These are phyloP conservation scores for Anguilla marmorata DNA, from an alignment of 2,797 vertebrate species.

Conservation along the genomic window DNA sequence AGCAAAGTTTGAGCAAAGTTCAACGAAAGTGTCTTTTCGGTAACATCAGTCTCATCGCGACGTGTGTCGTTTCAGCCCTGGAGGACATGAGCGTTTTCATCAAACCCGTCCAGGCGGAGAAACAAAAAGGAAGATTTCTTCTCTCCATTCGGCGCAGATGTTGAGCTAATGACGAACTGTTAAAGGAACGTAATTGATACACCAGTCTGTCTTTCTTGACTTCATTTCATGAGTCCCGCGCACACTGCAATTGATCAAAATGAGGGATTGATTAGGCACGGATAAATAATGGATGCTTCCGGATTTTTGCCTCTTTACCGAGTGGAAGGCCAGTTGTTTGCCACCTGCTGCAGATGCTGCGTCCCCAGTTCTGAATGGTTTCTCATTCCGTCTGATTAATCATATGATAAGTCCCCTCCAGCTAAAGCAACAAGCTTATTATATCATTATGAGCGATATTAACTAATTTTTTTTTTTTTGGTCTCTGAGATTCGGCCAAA, in stretches of 20 bases:
- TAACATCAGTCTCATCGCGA: background rate
- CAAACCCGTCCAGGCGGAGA: background rate
- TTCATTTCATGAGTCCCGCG: background rate
- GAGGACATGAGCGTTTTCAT: background rate
- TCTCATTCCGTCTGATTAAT: background rate
- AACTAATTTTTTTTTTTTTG: background rate
- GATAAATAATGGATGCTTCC: background rate
- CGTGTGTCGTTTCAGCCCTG: background rate
- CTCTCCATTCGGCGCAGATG: background rate
- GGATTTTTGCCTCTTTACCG: background rate
- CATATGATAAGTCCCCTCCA: background rate
- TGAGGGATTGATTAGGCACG: background rate
- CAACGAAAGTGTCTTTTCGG: background rate
- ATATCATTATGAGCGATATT: background rate
- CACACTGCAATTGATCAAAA: slow-evolving; percentile 15
- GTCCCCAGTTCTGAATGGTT: background rate
- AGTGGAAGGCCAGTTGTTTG: background rate
- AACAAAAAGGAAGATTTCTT: background rate
- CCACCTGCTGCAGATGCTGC: background rate
- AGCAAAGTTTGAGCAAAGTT: slow-evolving; percentile 7
- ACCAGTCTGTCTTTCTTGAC: background rate
- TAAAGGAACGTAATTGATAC: background rate
- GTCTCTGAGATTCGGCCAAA: background rate
- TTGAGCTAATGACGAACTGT: background rate
- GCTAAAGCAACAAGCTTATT: background rate